These are phyloP conservation scores for Brenthis daphne DNA, from an alignment of 2,888 invertebrate genomes.

Conservation along the genomic window DNA sequence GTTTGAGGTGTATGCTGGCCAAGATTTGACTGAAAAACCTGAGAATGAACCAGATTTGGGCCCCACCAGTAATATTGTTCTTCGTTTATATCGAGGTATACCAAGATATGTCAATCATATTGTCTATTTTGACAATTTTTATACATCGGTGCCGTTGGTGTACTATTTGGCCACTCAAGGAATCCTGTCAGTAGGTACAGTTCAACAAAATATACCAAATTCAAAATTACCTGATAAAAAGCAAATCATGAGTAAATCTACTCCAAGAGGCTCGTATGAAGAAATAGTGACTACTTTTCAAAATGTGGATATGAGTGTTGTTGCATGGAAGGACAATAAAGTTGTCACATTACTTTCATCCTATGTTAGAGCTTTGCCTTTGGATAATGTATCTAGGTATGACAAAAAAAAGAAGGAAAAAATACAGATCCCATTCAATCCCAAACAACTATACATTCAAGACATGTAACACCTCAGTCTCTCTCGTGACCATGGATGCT, in stretches of 20 bases:
- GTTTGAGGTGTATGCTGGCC: conserved; percentile 45
- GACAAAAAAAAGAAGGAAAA: conserved; percentile 41
- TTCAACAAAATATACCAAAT: conserved; percentile 43
- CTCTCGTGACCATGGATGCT: too few relatives aligned
- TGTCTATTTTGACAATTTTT: conserved; percentile 47
- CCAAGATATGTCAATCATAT: conserved; percentile 48
- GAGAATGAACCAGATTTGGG: conserved; percentile 50
- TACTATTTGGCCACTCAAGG: conserved; percentile 47
- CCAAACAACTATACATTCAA: too few relatives aligned
- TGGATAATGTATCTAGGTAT: conserved; percentile 42
- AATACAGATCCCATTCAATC: conserved; percentile 13
- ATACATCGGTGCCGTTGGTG: conserved; percentile 47
- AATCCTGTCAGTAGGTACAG: conserved; percentile 45
- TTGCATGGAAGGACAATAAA: conserved; percentile 52
- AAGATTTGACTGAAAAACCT: conserved; percentile 41
- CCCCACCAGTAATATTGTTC: conserved; percentile 45
- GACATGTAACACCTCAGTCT: too few relatives aligned
- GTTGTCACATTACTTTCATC: conserved; percentile 48
- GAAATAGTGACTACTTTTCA: conserved; percentile 46
- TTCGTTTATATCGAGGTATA: conserved; percentile 45
- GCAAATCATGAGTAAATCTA: conserved; percentile 46
- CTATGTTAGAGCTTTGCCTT: conserved; percentile 49
- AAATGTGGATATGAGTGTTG: conserved; percentile 47
- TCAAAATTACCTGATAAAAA: conserved; percentile 49
- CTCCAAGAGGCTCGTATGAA: conserved; percentile 47